Evolutionary conservation across 2,113 vertebrate genomes (phyloP).

Genomic region (Microtus pennsylvanicus): DNA sequence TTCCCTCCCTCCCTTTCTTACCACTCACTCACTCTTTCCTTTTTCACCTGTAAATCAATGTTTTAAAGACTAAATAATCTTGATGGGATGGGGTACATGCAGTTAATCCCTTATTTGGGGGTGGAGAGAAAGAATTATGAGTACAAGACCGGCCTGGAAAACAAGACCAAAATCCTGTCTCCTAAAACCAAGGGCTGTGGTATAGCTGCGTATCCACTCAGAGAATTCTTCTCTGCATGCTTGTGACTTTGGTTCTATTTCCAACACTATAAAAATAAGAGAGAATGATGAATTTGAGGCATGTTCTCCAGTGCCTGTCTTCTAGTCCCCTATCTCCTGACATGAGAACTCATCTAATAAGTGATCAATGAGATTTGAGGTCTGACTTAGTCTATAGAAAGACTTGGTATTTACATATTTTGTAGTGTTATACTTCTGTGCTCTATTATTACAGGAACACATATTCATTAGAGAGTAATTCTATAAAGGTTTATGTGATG

Average conservation of each 20-base stretch:
- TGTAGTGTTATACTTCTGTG: background rate
- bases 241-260: background rate
- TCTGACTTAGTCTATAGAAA: background rate
- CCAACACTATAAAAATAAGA: background rate
- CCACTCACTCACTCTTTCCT: background rate
- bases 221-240: background rate
- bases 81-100: background rate
- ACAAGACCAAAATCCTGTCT: background rate
- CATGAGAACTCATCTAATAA: background rate
- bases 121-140: background rate
- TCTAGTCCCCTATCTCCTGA: background rate
- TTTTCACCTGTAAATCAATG: constrained; percentile 42
- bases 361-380: background rate
- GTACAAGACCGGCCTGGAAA: background rate
- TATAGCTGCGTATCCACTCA: background rate
- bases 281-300: background rate
- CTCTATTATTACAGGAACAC: constrained; percentile 1
- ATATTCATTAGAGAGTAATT: background rate
- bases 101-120: background rate
- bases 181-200: background rate
- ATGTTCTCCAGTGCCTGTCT: background rate
- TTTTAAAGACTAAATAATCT: background rate
- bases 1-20: too few relatives aligned
- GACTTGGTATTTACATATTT: constrained; percentile 14
- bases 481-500: background rate